A percentile compares a stretch with the other conserved stretches of the same genome.
These are phyloP conservation scores for Brevimyrus niger DNA, from an alignment of 2,113 vertebrate species.

Conservation along the genomic window DNA sequence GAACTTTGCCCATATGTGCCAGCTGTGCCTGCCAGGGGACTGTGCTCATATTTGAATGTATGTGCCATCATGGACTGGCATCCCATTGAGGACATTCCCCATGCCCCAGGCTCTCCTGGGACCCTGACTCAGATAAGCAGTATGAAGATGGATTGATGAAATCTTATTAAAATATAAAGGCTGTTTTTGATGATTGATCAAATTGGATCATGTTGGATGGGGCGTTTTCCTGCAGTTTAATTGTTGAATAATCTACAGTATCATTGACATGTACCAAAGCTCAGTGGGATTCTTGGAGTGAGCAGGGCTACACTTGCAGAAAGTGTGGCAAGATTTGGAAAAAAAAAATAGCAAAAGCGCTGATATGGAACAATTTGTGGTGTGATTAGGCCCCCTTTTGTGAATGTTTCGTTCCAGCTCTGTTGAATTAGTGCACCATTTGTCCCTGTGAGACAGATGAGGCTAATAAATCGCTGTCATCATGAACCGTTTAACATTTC, in stretches of 20 bases:
- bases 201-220: neutral
- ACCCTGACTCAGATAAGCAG: neutral
- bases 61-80: neutral
- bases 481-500: constrained; percentile 25
- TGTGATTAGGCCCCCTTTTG: constrained; percentile 20
- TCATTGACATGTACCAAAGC: neutral
- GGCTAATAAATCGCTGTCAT: constrained; percentile 27
- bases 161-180: neutral
- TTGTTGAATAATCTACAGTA: neutral
- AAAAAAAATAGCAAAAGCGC: neutral
- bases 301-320: neutral
- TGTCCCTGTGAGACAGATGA: constrained; percentile 16
- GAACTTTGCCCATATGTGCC: neutral
- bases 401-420: constrained; percentile 30
- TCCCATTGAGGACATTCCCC: neutral
- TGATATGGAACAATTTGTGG: constrained; percentile 18
- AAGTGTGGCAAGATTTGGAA: neutral
- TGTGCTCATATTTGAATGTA: neutral
- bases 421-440: constrained; percentile 21
- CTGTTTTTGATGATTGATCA: neutral
- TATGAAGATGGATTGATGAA: neutral
- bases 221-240: neutral
- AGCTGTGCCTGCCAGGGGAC: neutral
- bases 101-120: neutral
- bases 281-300: neutral